Conservation (phyloP, 2,888 invertebrate species). For the Synanthedon myopaeformis region DNA sequence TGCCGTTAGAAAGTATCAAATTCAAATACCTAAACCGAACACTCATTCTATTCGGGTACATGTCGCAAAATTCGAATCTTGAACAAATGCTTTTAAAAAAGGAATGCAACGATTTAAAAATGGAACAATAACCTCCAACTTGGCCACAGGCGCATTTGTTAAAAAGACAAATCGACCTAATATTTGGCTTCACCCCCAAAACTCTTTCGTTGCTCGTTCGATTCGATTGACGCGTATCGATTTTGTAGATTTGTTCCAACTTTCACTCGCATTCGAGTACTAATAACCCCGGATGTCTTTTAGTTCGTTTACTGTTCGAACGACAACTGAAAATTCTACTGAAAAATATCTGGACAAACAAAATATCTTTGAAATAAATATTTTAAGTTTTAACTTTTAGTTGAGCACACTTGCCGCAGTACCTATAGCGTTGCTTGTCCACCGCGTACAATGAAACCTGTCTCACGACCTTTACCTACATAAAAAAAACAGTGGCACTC, state of each 20-base stretch:
- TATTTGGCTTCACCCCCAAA: conserved; percentile 30
- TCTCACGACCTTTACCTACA: no score
- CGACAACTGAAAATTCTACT: no score
- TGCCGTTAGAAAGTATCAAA: no score
- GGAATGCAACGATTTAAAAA: conserved; percentile 36
- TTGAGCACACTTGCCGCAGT: no score
- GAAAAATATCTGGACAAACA: no score
- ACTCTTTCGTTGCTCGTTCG: conserved; percentile 25
- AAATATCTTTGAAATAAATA: no score
- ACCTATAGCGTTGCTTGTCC: no score
- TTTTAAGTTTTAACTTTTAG: no score
- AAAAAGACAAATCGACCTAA: conserved; percentile 45
- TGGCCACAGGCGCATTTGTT: conserved; percentile 55
- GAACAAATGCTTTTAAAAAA: not conserved
- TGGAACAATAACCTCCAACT: conserved; percentile 64
- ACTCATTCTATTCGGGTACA: no score
- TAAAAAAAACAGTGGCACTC: no score
- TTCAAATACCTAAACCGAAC: no score
- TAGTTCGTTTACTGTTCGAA: not conserved
- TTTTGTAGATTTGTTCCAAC: conserved; percentile 6
- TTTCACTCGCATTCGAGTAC: not conserved
- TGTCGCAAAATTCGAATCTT: not conserved
- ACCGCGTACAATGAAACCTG: no score
- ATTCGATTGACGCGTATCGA: conserved; percentile 23
- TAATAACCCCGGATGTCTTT: not conserved